phyloP scores from a whole-genome alignment of 1,140 invertebrate species.

The Orussus abietinus region DNA sequence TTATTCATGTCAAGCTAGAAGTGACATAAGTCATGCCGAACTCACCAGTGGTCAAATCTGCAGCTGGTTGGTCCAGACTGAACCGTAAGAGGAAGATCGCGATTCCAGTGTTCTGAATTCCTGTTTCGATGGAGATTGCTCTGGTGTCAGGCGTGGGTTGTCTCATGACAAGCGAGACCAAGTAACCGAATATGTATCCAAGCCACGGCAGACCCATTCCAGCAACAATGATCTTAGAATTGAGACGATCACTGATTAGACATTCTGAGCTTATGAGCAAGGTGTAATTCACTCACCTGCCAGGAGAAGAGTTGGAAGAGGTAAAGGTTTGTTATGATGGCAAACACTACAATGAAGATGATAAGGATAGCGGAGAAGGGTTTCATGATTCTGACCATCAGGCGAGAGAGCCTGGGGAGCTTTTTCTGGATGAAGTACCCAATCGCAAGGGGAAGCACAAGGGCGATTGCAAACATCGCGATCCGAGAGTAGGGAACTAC shows the following conservation, averaged over 20 bases:
- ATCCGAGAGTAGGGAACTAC: constrained; percentile 80
- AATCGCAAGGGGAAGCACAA: constrained; percentile 80
- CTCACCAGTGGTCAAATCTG: constrained; percentile 76
- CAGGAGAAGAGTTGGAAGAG: constrained; percentile 87
- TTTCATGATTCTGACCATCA: constrained; percentile 78
- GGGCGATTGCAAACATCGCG: constrained; percentile 65
- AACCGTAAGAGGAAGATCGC: constrained; percentile 79
- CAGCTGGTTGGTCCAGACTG: constrained; percentile 66
- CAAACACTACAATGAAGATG: constrained; percentile 88
- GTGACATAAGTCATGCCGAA: neutral
- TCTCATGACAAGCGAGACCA: constrained; percentile 58
- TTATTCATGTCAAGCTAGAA: constrained; percentile 17
- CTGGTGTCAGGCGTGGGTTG: constrained; percentile 67
- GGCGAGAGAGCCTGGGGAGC: constrained; percentile 61
- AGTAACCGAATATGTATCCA: constrained; percentile 76
- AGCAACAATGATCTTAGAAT: constrained; percentile 75
- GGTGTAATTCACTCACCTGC: constrained; percentile 75
- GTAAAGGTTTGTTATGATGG: constrained; percentile 85
- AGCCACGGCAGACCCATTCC: constrained; percentile 83
- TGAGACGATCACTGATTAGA: no score
- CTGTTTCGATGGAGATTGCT: constrained; percentile 89
- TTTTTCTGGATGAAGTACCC: constrained; percentile 74
- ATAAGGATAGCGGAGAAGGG: constrained; percentile 82
- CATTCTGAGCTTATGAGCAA: no score
- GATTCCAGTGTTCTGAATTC: constrained; percentile 93